Evolutionary conservation across 2,888 invertebrate species (phyloP).

Genomic region (Tridacna crocea): DNA sequence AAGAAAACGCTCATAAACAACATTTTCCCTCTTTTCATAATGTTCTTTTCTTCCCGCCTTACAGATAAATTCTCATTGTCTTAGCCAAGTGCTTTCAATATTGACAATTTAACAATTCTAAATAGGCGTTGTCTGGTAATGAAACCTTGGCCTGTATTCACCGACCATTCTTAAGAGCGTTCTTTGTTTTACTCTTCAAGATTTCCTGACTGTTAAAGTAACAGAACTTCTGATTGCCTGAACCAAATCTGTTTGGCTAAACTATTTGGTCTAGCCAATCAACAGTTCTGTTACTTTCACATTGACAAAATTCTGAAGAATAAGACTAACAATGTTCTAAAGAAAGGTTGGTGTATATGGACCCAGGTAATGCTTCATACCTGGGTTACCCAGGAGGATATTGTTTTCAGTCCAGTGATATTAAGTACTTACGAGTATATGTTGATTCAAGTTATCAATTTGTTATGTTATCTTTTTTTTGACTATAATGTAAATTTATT

Average conservation of each 20-base stretch:
- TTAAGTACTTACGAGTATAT: neutral
- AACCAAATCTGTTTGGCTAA: no score
- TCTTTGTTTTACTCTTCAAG: no score
- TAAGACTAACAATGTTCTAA: no score
- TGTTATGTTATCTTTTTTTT: conserved; percentile 3
- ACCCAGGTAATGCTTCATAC: no score
- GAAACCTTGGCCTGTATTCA: neutral
- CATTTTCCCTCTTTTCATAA: neutral
- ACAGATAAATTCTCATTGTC: neutral
- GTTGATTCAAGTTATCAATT: neutral
- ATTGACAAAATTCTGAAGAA: no score
- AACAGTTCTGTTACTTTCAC: no score
- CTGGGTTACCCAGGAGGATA: no score
- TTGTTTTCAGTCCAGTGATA: no score
- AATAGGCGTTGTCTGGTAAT: neutral
- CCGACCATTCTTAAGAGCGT: no score
- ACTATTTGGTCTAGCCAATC: no score
- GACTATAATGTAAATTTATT: conserved; percentile 15
- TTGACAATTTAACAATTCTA: neutral
- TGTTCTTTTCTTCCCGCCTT: neutral
- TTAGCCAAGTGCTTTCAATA: neutral
- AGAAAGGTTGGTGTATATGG: neutral
- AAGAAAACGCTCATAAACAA: neutral
- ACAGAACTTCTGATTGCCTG: no score
- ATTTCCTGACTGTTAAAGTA: no score